Conservation (phyloP, 2,113 vertebrate species). For the Psophia crepitans region DNA sequence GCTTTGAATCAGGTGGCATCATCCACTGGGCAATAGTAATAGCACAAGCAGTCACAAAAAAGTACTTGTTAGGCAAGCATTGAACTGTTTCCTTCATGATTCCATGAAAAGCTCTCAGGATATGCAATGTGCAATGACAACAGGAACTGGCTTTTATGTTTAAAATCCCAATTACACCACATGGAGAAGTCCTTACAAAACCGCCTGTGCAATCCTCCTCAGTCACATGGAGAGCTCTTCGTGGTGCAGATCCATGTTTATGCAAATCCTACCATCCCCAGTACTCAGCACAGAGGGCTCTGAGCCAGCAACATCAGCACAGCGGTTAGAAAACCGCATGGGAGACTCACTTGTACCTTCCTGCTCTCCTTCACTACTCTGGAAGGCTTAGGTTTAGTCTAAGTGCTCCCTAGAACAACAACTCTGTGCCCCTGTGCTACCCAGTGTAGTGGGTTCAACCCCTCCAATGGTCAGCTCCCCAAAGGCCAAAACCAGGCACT, state of each 20-base stretch:
- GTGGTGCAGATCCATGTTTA: background rate
- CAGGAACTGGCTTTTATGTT: background rate
- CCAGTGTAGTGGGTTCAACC: rapidly evolving
- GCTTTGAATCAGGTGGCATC: background rate
- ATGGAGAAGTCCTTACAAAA: background rate
- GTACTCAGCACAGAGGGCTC: background rate
- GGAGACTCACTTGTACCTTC: background rate
- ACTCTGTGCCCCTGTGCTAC: too few relatives aligned
- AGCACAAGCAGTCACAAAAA: background rate
- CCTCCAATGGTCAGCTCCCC: background rate
- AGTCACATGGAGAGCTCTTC: background rate
- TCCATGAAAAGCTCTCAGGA: background rate
- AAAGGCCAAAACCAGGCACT: background rate
- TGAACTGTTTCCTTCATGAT: background rate
- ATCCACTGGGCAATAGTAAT: background rate
- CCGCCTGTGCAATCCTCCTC: background rate
- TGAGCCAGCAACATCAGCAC: background rate
- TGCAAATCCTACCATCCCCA: rapidly evolving
- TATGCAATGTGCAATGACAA: background rate
- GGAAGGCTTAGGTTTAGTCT: background rate
- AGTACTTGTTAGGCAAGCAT: background rate
- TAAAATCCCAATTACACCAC: background rate
- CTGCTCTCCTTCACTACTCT: background rate
- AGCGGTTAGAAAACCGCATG: background rate
- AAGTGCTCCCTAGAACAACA: background rate